phyloP scores from a whole-genome alignment of 2,797 vertebrate species.

The Oreortyx pictus region DNA sequence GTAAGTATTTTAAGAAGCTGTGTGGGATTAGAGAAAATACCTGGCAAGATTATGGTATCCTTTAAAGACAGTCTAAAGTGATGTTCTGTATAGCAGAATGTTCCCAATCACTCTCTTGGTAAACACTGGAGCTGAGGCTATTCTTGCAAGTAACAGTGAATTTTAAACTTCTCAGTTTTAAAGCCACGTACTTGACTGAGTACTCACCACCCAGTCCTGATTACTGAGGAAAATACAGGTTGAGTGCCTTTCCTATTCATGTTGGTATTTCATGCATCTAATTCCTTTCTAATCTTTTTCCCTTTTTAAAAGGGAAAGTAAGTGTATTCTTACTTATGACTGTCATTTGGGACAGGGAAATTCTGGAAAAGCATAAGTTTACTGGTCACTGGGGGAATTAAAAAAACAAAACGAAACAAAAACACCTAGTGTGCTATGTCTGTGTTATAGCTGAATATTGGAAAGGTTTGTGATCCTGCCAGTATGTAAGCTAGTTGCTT shows the following conservation, averaged over 20 bases:
- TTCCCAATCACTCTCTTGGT: neutral
- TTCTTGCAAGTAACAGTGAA: neutral
- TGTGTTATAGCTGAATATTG: neutral
- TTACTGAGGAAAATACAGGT: neutral
- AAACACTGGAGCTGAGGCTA: neutral
- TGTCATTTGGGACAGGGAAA: neutral
- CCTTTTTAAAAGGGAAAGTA: neutral
- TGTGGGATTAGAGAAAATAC: neutral
- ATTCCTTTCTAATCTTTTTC: neutral
- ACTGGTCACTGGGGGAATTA: neutral
- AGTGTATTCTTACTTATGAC: neutral
- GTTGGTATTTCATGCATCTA: neutral
- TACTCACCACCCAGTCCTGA: neutral
- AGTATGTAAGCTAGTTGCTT: neutral
- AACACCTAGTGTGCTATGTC: neutral
- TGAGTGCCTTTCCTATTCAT: neutral
- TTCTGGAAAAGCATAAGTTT: neutral
- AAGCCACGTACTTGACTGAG: neutral
- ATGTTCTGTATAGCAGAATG: neutral
- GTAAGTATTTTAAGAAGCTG: conserved; percentile 74
- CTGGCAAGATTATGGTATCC: neutral
- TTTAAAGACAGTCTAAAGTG: neutral
- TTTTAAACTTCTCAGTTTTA: neutral
- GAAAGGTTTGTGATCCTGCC: neutral
- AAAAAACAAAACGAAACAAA: neutral